Conservation (phyloP, 2,888 invertebrate species). For the Torymus aiolomorphi region DNA sequence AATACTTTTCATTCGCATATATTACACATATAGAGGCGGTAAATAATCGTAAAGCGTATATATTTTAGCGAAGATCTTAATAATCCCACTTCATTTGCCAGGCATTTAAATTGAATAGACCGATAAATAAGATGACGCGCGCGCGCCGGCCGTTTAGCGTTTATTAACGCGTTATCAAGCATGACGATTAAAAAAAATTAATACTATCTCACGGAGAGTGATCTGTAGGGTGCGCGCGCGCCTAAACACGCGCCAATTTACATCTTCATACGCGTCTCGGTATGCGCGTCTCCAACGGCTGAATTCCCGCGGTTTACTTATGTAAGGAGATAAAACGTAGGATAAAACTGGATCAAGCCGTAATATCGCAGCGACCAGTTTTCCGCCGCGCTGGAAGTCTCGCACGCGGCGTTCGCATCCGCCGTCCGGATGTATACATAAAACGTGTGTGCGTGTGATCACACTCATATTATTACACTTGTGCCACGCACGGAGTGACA, state of each 20-base stretch:
- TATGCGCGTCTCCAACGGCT: neutral
- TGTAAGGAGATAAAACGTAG: slow-evolving; percentile 33
- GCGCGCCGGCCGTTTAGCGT: neutral
- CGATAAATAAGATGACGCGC: too few relatives aligned
- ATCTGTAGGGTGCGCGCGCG: neutral
- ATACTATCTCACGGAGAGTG: neutral
- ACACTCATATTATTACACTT: too few relatives aligned
- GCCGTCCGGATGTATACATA: too few relatives aligned
- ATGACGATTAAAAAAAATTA: slow-evolving; percentile 23
- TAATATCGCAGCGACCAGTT: slow-evolving; percentile 41
- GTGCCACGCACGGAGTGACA: neutral
- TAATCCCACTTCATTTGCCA: slow-evolving; percentile 4
- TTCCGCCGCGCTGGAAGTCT: slow-evolving; percentile 6
- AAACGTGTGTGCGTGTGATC: too few relatives aligned
- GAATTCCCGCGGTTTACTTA: slow-evolving; percentile 50
- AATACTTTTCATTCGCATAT: too few relatives aligned
- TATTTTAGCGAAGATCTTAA: slow-evolving; percentile 6
- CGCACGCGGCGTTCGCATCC: neutral
- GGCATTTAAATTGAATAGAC: too few relatives aligned
- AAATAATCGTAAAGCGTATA: neutral
- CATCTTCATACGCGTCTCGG: slow-evolving; percentile 2
- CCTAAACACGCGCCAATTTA: slow-evolving; percentile 14
- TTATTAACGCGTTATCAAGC: neutral
- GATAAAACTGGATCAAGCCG: slow-evolving; percentile 55
- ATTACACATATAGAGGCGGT: too few relatives aligned